Percentiles rank a stretch among this genome's conserved stretches.
Conservation (phyloP, 2,888 invertebrate genomes). For the Falcaria lacertinaria region DNA sequence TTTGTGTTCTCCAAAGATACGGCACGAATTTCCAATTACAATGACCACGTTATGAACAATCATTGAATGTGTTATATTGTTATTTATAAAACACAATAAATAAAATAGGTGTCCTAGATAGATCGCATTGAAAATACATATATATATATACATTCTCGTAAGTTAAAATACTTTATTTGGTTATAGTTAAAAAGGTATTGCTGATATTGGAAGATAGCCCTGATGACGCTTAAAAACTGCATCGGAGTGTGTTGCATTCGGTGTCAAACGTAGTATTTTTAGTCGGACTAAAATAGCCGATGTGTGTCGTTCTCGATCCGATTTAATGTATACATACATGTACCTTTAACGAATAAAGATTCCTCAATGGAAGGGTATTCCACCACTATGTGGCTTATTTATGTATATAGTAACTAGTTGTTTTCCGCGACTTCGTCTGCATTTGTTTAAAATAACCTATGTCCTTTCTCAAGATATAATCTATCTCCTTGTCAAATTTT, state of each 20-base stretch:
- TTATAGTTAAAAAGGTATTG: not conserved
- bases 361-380: slow-evolving; percentile 18
- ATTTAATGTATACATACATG: slow-evolving; percentile 38
- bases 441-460: too few relatives aligned
- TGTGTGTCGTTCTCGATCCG: slow-evolving; percentile 50
- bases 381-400: slow-evolving; percentile 26
- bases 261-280: slow-evolving; percentile 60
- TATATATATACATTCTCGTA: too few relatives aligned
- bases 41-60: slow-evolving; percentile 6
- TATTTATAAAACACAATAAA: too few relatives aligned
- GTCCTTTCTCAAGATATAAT: too few relatives aligned
- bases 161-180: too few relatives aligned
- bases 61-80: slow-evolving; percentile 3
- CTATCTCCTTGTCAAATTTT: too few relatives aligned
- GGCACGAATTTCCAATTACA: slow-evolving; percentile 13
- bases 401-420: too few relatives aligned
- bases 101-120: too few relatives aligned
- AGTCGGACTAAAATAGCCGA: slow-evolving; percentile 57
- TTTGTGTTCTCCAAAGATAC: slow-evolving; percentile 12
- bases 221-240: slow-evolving; percentile 69
- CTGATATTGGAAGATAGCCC: slow-evolving; percentile 31
- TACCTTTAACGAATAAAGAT: not conserved
- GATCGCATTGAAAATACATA: too few relatives aligned
- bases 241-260: slow-evolving; percentile 35
- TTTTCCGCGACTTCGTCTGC: too few relatives aligned